Percentiles rank a stretch among this genome's conserved stretches.
Conservation (phyloP, 2,888 invertebrate genomes). For the Maniola hyperantus region DNA sequence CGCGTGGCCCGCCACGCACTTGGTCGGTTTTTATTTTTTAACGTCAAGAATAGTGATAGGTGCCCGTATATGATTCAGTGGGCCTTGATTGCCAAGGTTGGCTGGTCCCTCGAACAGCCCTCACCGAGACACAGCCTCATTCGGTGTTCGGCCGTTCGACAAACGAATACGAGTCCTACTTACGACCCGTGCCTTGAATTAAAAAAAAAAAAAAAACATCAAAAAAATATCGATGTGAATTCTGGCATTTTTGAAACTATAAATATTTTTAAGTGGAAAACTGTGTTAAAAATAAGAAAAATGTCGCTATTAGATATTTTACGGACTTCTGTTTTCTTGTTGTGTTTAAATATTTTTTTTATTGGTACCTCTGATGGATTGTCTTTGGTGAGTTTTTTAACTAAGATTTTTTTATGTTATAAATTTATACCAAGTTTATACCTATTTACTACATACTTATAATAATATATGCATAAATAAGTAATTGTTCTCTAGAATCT, state of each 20-base stretch:
- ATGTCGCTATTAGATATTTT: conserved; percentile 32
- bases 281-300: neutral
- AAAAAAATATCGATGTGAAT: conserved; percentile 1
- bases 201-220: conserved; percentile 3
- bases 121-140: conserved; percentile 41
- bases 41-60: conserved; percentile 33
- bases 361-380: conserved; percentile 60
- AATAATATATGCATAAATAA: too few species aligned
- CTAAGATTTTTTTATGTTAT: neutral
- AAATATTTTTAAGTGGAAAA: neutral
- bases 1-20: too few species aligned
- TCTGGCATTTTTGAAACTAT: neutral
- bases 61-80: conserved; percentile 56
- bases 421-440: too few species aligned
- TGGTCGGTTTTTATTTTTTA: conserved; percentile 16
- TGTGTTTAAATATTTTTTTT: conserved; percentile 58
- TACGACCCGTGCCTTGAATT: conserved; percentile 17
- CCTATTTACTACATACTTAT: too few species aligned
- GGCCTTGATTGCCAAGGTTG: conserved; percentile 70
- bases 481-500: too few species aligned
- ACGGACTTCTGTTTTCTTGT: conserved; percentile 53
- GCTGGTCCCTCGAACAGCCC: conserved; percentile 54
- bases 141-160: conserved; percentile 33
- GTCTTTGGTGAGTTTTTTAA: conserved; percentile 54
- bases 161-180: conserved; percentile 17